These are phyloP conservation scores for Harpagoxenus sublaevis DNA, from an alignment of 2,888 invertebrate genomes.

Conservation along the genomic window DNA sequence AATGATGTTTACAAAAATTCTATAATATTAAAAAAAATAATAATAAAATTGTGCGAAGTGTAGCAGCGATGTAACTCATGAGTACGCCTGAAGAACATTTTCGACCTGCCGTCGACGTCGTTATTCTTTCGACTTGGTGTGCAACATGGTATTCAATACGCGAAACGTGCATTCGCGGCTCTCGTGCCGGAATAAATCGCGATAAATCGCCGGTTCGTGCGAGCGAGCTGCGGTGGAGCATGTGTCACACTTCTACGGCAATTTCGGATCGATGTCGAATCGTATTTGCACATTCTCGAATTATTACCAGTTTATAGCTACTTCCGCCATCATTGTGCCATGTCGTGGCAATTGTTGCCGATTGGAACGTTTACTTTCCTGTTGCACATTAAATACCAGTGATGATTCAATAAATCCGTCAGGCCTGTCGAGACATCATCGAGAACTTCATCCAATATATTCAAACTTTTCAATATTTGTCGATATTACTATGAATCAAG, in stretches of 20 bases:
- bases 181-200: slow-evolving; percentile 72
- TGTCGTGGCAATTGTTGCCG: slow-evolving; percentile 20
- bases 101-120: slow-evolving; percentile 44
- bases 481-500: slow-evolving; percentile 1
- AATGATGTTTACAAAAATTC: background rate
- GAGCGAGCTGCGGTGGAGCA: slow-evolving; percentile 56
- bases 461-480: background rate
- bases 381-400: background rate
- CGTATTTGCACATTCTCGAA: slow-evolving; percentile 27
- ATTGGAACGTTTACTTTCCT: slow-evolving; percentile 5
- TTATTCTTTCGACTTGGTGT: slow-evolving; percentile 53
- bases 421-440: background rate
- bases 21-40: background rate
- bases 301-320: slow-evolving; percentile 58
- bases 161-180: slow-evolving; percentile 64
- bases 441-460: background rate
- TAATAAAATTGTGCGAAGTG: background rate
- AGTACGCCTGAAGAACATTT: slow-evolving; percentile 39
- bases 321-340: slow-evolving; percentile 10
- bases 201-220: slow-evolving; percentile 73
- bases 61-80: background rate
- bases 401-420: slow-evolving; percentile 11
- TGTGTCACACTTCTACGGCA: slow-evolving; percentile 67
- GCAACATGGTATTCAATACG: slow-evolving; percentile 69
- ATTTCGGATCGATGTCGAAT: slow-evolving; percentile 44